Base-by-base conservation (phyloP, 2,888 invertebrate genomes). In the Falcaria lacertinaria region DNA sequence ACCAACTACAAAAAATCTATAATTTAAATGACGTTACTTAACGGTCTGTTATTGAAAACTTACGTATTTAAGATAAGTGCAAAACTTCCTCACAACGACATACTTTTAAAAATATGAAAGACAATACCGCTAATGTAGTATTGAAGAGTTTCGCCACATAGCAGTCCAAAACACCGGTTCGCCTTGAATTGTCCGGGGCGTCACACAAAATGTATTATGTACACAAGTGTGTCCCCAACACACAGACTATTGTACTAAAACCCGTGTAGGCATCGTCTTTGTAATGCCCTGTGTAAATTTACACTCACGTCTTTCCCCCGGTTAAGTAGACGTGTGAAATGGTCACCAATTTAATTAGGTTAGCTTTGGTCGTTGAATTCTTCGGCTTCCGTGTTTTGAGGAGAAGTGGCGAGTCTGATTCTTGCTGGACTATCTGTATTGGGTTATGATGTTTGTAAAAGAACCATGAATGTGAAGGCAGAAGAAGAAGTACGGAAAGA, bases 111-210 rank as follows among this genome's bases (percentile, higher is more conserved):
- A 19, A 5, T 19, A 4, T 5, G 3, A 19, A 19, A 19, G 19
- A 19, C 2, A 19, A 19, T 19, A 2, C 19, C 3, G 19, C 19
- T 19, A 19, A 19, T 19, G 19, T 19, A 19, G 36, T 22, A 17
- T 35, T 14, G 13, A n/a, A 13, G 33, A 41, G 44, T 49, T 49
- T 50, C 44, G 44, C 46, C 38, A 51, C 33, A 45, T 54, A 55
- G 43, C 42, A 51, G 44, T 38, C 37, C 39, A 34, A 44, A 35
- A 22, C 37, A 50, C 47, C 43, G 22, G 57, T 44, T 60, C 33
- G 48, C 64, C 57, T 59, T 60, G 57, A 52, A 49, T 48, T 45
- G 38, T 38, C 45, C 48, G 35, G 37, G 13, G 46, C 47, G 46
- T 54, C 44, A 47, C 47, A 47, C 45, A 48, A 47, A 37, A 37